Evolutionary conservation across 1,140 invertebrate genomes (phyloP), one percentile per base, ranked within the genome.

Genomic region (Littorina saxatilis): DNA sequence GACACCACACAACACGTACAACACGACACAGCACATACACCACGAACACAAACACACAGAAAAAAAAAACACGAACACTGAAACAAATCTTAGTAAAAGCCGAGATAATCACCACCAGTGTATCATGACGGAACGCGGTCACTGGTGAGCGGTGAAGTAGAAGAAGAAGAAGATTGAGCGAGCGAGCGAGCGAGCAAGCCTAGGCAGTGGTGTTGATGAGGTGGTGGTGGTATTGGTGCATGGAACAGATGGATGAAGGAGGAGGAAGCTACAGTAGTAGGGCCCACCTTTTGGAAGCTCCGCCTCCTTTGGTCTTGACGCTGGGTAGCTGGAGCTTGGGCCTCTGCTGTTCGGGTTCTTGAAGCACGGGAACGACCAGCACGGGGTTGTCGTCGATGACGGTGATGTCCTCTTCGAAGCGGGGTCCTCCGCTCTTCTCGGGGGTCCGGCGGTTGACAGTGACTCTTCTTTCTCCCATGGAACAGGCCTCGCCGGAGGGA

Each of bases 331-430:
- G 43, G 55, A 83, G 50, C 70, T 83, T 83, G n/a, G 76, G 66
- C 68, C 80, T 83, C n/a, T 77, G 66, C 43, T n/a, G n/a, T 43
- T 79, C 77, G 11, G 50, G 82, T 13, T 79, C 82, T 23, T 78
- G 76, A 9, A 70, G 52, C 9, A 83, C 82, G 32, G 82, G 82
- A 40, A 80, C 82, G 39, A 83, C 55, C 52, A 83, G 58, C 17
- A 80, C 77, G 17, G 82, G 82, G 77, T 83, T 79, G 68, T 83
- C 82, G 23, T 83, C 82, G 23, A 83, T 72, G n/a, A 83, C 68
- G 47, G 82, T 83, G 82, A 83, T 83, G 77, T 83, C 82, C 29
- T 83, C 82, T n/a, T 83, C 82, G 37, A 72, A 32, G 29, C 66
- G 52, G 15, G 35, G 52, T 9, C 68, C 77, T 52, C 66, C 52